A percentile compares a stretch with the other conserved stretches of the same genome.
phyloP scores from a whole-genome alignment of 37 sponge, comb jelly and placozoan genomes.

The Bolinopsis microptera region DNA sequence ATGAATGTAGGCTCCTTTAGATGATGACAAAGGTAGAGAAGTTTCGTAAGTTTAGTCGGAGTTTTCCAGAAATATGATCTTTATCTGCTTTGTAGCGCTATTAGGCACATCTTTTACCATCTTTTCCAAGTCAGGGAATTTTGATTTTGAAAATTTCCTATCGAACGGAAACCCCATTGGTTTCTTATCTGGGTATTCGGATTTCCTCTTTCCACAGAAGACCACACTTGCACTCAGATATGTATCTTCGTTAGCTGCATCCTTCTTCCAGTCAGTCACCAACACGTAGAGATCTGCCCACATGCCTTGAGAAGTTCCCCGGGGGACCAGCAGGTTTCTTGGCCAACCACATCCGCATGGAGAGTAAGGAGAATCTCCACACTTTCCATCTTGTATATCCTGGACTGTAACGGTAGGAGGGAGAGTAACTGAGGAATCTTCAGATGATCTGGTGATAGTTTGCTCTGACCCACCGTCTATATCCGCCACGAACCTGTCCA shows the following conservation, averaged over 20 bases:
- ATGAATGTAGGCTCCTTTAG: too few relatives aligned
- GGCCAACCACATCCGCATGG: conserved; percentile 50
- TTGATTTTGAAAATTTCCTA: not conserved
- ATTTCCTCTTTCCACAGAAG: not conserved
- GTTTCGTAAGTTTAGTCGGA: too few relatives aligned
- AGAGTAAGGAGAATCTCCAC: not conserved
- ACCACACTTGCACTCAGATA: not conserved
- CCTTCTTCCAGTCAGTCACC: not conserved
- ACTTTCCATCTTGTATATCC: not conserved
- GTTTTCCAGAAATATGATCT: not conserved
- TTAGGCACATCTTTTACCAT: not conserved
- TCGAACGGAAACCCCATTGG: conserved; percentile 44
- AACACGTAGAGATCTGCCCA: not conserved
- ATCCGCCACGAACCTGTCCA: not conserved
- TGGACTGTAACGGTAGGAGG: not conserved
- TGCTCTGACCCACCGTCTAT: not conserved
- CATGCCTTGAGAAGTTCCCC: not conserved
- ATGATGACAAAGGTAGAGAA: too few relatives aligned
- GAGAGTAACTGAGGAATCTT: not conserved
- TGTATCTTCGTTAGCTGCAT: not conserved
- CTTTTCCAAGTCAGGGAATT: not conserved
- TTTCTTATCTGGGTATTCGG: not conserved
- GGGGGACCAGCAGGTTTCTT: conserved; percentile 7
- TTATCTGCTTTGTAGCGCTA: not conserved
- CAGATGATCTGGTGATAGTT: not conserved